Evolutionary conservation across 2,113 vertebrate species (phyloP).

Genomic region (Actinemys pallida): DNA sequence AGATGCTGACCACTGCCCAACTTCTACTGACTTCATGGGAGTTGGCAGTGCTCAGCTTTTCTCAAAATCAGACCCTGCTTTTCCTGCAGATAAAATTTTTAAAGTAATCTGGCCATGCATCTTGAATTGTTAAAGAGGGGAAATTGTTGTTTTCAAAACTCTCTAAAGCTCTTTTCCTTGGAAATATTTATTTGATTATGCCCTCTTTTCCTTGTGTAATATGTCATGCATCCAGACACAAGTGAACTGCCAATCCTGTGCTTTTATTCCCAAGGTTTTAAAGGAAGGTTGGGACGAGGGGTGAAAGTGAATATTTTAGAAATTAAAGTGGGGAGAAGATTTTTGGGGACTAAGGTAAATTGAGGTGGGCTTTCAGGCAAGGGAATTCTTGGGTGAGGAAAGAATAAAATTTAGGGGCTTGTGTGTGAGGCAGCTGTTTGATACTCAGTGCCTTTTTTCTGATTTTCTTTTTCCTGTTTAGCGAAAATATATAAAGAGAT

Average conservation of each 20-base stretch:
- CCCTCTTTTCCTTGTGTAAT: not conserved
- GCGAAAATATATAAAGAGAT: not conserved
- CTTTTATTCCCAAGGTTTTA: too few relatives aligned
- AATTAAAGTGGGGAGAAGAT: accelerated
- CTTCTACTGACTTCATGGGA: too few relatives aligned
- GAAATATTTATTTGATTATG: not conserved
- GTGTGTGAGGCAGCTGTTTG: accelerated
- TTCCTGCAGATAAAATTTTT: too few relatives aligned
- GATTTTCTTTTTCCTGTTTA: not conserved
- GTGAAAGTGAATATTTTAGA: accelerated
- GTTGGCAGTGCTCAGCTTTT: too few relatives aligned
- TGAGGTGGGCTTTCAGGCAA: accelerated
- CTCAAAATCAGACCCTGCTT: too few relatives aligned
- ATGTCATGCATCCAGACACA: not conserved
- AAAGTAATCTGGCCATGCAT: too few relatives aligned
- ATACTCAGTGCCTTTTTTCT: accelerated
- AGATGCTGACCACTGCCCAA: too few relatives aligned
- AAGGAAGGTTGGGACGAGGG: not conserved
- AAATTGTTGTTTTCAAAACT: not conserved
- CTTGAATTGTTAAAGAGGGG: too few relatives aligned
- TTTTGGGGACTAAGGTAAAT: accelerated
- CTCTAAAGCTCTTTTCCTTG: not conserved
- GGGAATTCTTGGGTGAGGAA: not conserved
- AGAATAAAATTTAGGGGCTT: accelerated
- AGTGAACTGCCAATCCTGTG: too few relatives aligned